Evolutionary conservation across 1,140 invertebrate genomes (phyloP).

Genomic region (Adelges cooleyi): DNA sequence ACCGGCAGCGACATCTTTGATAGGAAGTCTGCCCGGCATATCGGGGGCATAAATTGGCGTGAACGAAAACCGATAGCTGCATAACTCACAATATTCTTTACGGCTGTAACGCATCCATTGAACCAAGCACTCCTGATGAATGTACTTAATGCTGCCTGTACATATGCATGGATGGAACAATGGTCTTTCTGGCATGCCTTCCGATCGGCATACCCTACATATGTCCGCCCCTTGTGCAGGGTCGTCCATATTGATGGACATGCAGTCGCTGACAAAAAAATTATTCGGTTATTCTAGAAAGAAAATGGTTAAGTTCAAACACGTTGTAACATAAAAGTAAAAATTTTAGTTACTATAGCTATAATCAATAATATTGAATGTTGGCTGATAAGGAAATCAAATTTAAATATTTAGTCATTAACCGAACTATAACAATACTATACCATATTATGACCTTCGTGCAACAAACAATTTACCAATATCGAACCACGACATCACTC

Average conservation of each 20-base stretch:
- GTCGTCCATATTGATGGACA: constrained; percentile 33
- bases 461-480: too few species aligned
- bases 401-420: too few species aligned
- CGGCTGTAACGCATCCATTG: constrained; percentile 91
- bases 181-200: constrained; percentile 71
- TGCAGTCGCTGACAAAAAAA: not conserved
- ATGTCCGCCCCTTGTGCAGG: constrained; percentile 62
- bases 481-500: too few species aligned
- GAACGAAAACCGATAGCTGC: constrained; percentile 95
- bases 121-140: constrained; percentile 85
- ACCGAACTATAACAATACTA: too few species aligned
- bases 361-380: too few species aligned
- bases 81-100: constrained; percentile 98
- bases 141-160: constrained; percentile 97
- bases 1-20: constrained; percentile 79
- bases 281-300: not conserved
- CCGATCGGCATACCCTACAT: constrained; percentile 93
- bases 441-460: too few species aligned
- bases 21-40: constrained; percentile 91
- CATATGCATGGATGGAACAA: constrained; percentile 98
- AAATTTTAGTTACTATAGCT: too few species aligned
- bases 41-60: constrained; percentile 98
- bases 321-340: too few species aligned
- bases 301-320: too few species aligned
- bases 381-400: too few species aligned